phyloP scores from a whole-genome alignment of 2,888 invertebrate genomes.

The Heliconius sara region DNA sequence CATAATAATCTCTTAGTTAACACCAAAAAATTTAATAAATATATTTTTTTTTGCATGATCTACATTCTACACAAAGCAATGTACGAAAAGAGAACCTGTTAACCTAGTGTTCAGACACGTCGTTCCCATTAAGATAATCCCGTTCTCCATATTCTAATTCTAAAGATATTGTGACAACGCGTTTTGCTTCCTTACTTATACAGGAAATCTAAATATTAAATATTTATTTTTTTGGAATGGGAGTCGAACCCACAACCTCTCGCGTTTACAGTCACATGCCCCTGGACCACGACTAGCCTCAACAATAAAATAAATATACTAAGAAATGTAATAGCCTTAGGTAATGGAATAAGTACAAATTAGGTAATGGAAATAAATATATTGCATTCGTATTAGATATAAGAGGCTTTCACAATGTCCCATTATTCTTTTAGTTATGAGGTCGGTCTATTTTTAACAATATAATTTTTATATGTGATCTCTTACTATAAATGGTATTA shows the following conservation, averaged over 20 bases:
- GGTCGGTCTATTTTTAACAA: not conserved
- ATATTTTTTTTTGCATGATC: no score
- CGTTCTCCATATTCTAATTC: no score
- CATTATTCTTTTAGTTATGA: constrained; percentile 14
- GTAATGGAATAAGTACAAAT: constrained; percentile 8
- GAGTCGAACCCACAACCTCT: not conserved
- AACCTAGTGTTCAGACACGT: not conserved
- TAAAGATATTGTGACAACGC: no score
- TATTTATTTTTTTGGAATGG: no score
- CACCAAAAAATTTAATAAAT: no score
- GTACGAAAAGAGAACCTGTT: no score
- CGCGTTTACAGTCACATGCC: not conserved
- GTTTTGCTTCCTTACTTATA: no score
- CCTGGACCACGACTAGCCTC: not conserved
- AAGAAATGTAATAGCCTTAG: not conserved
- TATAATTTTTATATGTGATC: not conserved
- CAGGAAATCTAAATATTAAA: no score
- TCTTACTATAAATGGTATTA: not conserved
- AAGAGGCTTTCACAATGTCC: constrained; percentile 16
- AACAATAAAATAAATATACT: not conserved
- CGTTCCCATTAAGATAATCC: no score
- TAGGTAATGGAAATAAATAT: not conserved
- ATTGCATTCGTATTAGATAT: constrained; percentile 12
- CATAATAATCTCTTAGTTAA: no score
- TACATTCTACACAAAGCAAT: no score